phyloP scores from a whole-genome alignment of 2,113 vertebrate species.

The Phyllopteryx taeniolatus region DNA sequence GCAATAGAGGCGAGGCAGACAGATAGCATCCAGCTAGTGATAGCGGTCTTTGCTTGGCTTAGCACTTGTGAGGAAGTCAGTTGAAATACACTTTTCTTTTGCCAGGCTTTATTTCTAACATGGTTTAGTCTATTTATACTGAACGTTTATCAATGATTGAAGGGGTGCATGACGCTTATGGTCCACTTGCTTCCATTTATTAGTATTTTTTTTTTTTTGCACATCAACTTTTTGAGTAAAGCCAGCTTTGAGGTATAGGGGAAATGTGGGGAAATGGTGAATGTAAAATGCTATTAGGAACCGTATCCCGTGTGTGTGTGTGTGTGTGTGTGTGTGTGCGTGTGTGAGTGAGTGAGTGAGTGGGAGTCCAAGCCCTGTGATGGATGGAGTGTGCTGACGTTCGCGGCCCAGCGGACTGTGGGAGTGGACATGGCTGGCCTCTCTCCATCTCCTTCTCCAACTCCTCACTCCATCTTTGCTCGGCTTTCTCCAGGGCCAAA shows the following conservation, averaged over 20 bases:
- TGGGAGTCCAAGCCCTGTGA: conserved; percentile 52
- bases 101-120: neutral
- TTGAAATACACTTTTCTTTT: conserved; percentile 38
- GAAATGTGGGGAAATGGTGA: conserved; percentile 56
- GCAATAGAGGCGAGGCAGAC: conserved; percentile 67
- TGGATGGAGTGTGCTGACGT: conserved; percentile 71
- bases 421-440: conserved; percentile 71
- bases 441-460: conserved; percentile 48
- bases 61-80: conserved; percentile 55
- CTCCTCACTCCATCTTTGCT: conserved; percentile 57
- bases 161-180: neutral
- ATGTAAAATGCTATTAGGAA: conserved; percentile 68
- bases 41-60: conserved; percentile 65
- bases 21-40: conserved; percentile 63
- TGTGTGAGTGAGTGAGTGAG: conserved; percentile 33
- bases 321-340: conserved; percentile 23
- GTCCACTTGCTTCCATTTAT: neutral
- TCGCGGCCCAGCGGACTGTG: conserved; percentile 67
- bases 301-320: conserved; percentile 14
- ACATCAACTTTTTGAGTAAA: conserved; percentile 35
- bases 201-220: neutral
- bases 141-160: neutral
- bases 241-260: conserved; percentile 43
- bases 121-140: neutral
- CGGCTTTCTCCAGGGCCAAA: conserved; percentile 65